phyloP scores from a whole-genome alignment of 2,888 invertebrate genomes.

The Parapristionchus giblindavisi region DNA sequence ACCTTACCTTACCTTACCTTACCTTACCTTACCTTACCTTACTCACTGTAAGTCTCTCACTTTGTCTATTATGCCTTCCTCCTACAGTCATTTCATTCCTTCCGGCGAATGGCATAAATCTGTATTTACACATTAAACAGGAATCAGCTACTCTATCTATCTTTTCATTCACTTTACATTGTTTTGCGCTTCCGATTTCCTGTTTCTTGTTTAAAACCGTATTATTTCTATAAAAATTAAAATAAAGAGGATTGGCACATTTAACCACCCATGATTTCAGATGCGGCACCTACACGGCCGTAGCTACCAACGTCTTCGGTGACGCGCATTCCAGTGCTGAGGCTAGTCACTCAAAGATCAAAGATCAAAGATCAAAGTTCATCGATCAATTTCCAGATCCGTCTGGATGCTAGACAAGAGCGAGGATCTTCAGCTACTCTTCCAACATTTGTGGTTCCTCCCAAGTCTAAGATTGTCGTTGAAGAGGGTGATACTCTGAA shows the following conservation, averaged over 20 bases:
- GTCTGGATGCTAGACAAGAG: conserved; percentile 19
- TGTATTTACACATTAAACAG: too few relatives aligned
- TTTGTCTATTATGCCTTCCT: too few relatives aligned
- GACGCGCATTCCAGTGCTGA: conserved; percentile 63
- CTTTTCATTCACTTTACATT: too few relatives aligned
- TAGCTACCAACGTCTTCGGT: conserved; percentile 63
- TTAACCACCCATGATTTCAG: neutral
- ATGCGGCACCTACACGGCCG: conserved; percentile 66
- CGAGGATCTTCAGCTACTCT: conserved; percentile 42
- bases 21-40: too few relatives aligned
- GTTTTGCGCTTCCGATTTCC: too few relatives aligned
- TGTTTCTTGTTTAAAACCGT: too few relatives aligned
- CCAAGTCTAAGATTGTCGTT: conserved; percentile 53
- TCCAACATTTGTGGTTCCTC: conserved; percentile 54
- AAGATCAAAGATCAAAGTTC: neutral
- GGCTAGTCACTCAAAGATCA: conserved; percentile 19
- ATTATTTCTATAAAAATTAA: neutral
- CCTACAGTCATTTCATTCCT: too few relatives aligned
- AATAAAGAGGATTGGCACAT: neutral
- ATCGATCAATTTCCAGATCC: conserved; percentile 3
- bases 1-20: too few relatives aligned
- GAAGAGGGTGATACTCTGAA: conserved; percentile 54
- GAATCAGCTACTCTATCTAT: too few relatives aligned
- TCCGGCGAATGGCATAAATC: too few relatives aligned
- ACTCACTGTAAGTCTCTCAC: too few relatives aligned